These are phyloP conservation scores for Vultur gryphus DNA, from an alignment of 2,797 vertebrate species.

Conservation along the genomic window DNA sequence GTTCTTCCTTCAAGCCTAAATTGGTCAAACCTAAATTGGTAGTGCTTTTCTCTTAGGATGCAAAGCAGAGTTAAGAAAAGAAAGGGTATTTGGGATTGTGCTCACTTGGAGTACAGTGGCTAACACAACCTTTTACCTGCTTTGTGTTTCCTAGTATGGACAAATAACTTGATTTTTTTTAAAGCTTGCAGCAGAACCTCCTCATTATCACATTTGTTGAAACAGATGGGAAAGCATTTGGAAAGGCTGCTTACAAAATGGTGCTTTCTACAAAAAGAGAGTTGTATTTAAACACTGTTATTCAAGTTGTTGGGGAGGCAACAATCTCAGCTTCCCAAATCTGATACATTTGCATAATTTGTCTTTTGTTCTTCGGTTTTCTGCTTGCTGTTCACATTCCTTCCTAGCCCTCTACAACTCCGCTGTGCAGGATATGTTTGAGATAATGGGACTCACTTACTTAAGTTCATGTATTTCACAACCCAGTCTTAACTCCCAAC, in stretches of 20 bases:
- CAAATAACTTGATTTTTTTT: slow-evolving; percentile 20
- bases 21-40: background rate
- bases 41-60: background rate
- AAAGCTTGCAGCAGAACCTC: slow-evolving; percentile 66
- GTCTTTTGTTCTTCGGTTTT: slow-evolving; percentile 32
- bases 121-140: slow-evolving; percentile 28
- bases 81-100: background rate
- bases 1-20: background rate
- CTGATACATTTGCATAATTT: slow-evolving; percentile 47
- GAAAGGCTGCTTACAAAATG: slow-evolving; percentile 62
- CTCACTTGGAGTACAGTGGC: background rate
- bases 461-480: background rate
- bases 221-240: slow-evolving; percentile 82
- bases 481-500: background rate
- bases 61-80: background rate
- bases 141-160: slow-evolving; percentile 1
- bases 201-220: slow-evolving; percentile 79
- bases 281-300: slow-evolving; percentile 63
- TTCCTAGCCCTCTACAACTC: background rate
- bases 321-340: slow-evolving; percentile 35
- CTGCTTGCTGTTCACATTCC: slow-evolving; percentile 37
- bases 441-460: background rate
- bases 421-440: background rate
- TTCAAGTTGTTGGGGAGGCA: slow-evolving; percentile 60
- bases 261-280: slow-evolving; percentile 72